Percentiles rank a stretch among this genome's conserved stretches.
Conservation (phyloP, 2,888 invertebrate species). For the Boloria selene region DNA sequence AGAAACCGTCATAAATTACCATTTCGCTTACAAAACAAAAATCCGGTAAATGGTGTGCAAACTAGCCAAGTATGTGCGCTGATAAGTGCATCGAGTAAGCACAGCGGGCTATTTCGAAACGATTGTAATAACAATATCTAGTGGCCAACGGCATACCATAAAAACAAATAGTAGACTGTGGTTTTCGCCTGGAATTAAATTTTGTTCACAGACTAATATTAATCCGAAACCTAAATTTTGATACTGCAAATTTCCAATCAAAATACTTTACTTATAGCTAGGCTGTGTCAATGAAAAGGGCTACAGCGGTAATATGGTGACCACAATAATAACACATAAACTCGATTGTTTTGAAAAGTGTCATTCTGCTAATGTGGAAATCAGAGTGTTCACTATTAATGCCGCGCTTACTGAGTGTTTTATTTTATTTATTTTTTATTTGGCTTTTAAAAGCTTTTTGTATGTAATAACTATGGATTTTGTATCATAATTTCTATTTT, state of each 20-base stretch:
- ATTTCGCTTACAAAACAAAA: conserved; percentile 28
- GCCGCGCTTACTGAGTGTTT: conserved; percentile 17
- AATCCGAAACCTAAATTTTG: background rate
- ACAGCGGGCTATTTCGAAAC: conserved; percentile 53
- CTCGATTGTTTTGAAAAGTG: conserved; percentile 59
- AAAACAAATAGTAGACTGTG: conserved; percentile 68
- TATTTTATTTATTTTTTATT: conserved; percentile 14
- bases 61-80: conserved; percentile 42
- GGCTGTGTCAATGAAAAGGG: conserved; percentile 44
- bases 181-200: conserved; percentile 58
- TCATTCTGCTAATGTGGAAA: conserved; percentile 55
- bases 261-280: conserved; percentile 12
- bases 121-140: conserved; percentile 67
- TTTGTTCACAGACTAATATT: conserved; percentile 42
- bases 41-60: conserved; percentile 40
- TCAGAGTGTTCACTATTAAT: conserved; percentile 49
- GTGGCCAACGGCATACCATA: conserved; percentile 60
- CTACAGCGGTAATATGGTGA: conserved; percentile 50
- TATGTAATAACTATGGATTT: background rate
- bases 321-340: conserved; percentile 64
- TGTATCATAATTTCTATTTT: conserved; percentile 11
- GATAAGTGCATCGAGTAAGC: conserved; percentile 57
- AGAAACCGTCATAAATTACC: conserved; percentile 1
- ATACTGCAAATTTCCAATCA: conserved; percentile 31
- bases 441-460: background rate